Evolutionary conservation across 2,888 invertebrate genomes (phyloP), one percentile per base, ranked within the genome.

Genomic region (Craniophora ligustri): DNA sequence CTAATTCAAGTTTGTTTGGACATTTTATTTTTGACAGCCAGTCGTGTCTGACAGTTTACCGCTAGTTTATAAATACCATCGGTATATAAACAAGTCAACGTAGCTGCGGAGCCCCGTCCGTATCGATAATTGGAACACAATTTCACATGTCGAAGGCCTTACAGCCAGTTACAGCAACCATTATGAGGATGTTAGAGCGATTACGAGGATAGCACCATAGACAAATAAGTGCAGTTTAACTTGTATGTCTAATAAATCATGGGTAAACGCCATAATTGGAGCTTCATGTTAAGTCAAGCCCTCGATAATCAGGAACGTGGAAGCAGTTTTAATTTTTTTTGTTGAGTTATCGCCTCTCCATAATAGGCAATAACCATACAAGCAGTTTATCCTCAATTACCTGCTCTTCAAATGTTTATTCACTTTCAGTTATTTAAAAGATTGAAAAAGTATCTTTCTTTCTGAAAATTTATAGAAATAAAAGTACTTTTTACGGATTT

Each of bases 101-200:
- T 11, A 35, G 45, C 47, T 59, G 44, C 56, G 32, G n/a, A 26
- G n/a, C n/a, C 26, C 5, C 26, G 48, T 53, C 40, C 42, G 44
- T 35, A 61, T 60, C 51, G 49, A 70, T 73, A 80, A 79, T 75
- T 77, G 75, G 76, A 76, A 65, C 72, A 75, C 45, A 54, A 67
- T 75, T 76, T 71, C 67, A 67, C 68, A 64, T 64, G 71, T 74
- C 73, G 55, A 40, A 53, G 45, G 19, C 46, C 55, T 58, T 32
- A 31, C 11, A 46, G 53, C 46, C 67, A 70, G 49, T 65, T 66
- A 75, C 59, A 47, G 61, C 19, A 35, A n/a, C 62, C 53, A 75
- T 76, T 75, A 78, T 57, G 39, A 40, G 60, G 54, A 67, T 65
- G 56, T 77, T 74, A 67, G 60, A 51, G 34, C 59, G 59, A 76